A percentile compares a stretch with the other conserved stretches of the same genome.
phyloP scores from a whole-genome alignment of 30 jellyfish, hydroid and myxozoan species.

The Cassiopea andromeda region DNA sequence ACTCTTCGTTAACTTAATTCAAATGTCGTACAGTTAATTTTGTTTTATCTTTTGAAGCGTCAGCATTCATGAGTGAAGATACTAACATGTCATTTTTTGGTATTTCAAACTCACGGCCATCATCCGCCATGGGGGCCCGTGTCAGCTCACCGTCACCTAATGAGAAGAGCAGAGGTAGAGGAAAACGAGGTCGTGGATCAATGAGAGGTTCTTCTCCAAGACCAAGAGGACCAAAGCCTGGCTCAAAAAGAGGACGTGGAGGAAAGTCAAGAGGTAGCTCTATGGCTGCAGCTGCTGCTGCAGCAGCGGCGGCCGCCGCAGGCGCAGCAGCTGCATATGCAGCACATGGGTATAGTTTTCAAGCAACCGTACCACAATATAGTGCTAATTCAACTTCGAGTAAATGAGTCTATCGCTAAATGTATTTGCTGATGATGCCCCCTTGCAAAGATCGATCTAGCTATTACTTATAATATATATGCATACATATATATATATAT shows the following conservation, averaged over 20 bases:
- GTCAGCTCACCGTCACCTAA: slow-evolving; percentile 50
- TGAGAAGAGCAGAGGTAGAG: slow-evolving; percentile 60
- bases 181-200: slow-evolving; percentile 93
- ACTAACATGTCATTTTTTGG: slow-evolving; percentile 51
- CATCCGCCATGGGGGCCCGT: slow-evolving; percentile 73
- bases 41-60: slow-evolving; percentile 35
- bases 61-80: slow-evolving; percentile 66
- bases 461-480: not conserved
- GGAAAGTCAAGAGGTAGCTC: slow-evolving; percentile 83
- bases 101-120: slow-evolving; percentile 61
- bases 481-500: too few relatives aligned
- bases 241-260: slow-evolving; percentile 84
- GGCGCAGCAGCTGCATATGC: slow-evolving; percentile 99
- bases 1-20: too few relatives aligned
- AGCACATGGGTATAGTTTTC: slow-evolving; percentile 92
- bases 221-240: slow-evolving; percentile 70
- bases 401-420: not conserved
- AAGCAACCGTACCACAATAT: slow-evolving; percentile 75
- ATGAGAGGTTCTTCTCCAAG: slow-evolving; percentile 65
- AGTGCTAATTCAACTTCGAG: slow-evolving; percentile 64
- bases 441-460: not conserved
- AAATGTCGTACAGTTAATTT: not conserved
- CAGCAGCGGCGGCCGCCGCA: slow-evolving; percentile 99
- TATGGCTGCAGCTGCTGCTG: slow-evolving; percentile 97
- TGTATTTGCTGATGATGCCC: not conserved